These are phyloP conservation scores for Epinephelus awoara DNA, from an alignment of 2,797 vertebrate species.

Conservation along the genomic window DNA sequence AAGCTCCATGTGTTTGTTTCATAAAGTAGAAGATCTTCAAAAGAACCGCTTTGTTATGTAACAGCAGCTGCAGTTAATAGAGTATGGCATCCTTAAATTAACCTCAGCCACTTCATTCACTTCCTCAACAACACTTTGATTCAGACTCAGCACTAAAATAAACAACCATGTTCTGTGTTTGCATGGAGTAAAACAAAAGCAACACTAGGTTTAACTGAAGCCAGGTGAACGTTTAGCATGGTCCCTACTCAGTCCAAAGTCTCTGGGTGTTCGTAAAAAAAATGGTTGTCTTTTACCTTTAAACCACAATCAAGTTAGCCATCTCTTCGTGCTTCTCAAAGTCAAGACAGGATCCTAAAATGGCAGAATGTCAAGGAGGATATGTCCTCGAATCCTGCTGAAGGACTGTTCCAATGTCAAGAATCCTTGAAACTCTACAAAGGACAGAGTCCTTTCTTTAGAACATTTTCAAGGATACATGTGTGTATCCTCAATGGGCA, in stretches of 20 bases:
- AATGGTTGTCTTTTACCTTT: too few species aligned
- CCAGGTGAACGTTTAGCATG: too few species aligned
- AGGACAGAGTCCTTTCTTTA: too few species aligned
- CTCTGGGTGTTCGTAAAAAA: neutral
- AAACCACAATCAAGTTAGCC: too few species aligned
- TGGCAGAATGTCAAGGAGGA: too few species aligned
- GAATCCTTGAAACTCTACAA: too few species aligned
- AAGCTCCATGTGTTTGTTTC: constrained; percentile 34
- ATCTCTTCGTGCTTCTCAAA: too few species aligned
- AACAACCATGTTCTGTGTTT: constrained; percentile 11
- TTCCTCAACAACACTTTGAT: constrained; percentile 29
- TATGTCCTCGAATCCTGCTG: too few species aligned
- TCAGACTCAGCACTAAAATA: constrained; percentile 1
- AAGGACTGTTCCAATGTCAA: too few species aligned
- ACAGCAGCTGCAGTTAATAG: constrained; percentile 22
- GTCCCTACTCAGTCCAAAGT: neutral
- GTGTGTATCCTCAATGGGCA: too few species aligned
- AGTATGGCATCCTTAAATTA: constrained; percentile 23
- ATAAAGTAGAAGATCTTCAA: constrained; percentile 38
- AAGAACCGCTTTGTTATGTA: constrained; percentile 37
- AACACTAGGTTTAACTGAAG: neutral
- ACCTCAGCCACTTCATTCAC: constrained; percentile 3
- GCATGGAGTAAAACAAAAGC: neutral
- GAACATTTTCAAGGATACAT: too few species aligned
- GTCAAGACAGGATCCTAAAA: too few species aligned